Conservation (phyloP, 2,888 invertebrate species). For the Drosophila lutescens region DNA sequence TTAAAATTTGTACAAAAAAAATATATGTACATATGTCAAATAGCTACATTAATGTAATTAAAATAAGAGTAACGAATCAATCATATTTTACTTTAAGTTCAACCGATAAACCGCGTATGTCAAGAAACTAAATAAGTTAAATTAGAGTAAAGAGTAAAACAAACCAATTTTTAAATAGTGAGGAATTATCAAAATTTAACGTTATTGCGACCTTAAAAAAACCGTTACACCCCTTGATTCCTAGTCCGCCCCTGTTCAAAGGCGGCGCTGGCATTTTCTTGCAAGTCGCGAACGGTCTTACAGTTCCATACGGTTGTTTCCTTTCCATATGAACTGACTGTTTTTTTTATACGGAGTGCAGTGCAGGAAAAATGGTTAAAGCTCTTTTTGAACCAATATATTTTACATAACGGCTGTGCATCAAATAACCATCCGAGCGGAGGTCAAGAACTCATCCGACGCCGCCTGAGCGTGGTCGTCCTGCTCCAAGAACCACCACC, state of each 20-base stretch:
- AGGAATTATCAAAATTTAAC: too few species aligned
- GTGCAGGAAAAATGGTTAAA: constrained; percentile 18
- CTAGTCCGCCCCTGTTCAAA: neutral
- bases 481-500: constrained; percentile 14
- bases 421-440: neutral
- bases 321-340: constrained; percentile 33
- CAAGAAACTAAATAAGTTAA: too few species aligned
- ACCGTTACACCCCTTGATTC: neutral
- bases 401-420: constrained; percentile 16
- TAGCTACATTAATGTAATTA: too few species aligned
- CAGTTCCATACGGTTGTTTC: constrained; percentile 15
- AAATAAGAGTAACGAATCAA: too few species aligned
- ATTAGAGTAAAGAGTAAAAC: too few species aligned
- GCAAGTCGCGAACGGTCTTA: constrained; percentile 6
- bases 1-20: neutral
- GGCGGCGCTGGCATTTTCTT: neutral
- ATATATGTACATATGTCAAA: neutral
- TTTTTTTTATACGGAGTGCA: constrained; percentile 31
- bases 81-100: too few species aligned
- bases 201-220: too few species aligned
- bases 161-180: too few species aligned
- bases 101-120: too few species aligned
- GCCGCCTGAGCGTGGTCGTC: constrained; percentile 32
- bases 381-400: constrained; percentile 6
- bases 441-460: neutral